Evolutionary conservation across 2,113 vertebrate genomes (phyloP).

Genomic region (Rhinichthys klamathensis): DNA sequence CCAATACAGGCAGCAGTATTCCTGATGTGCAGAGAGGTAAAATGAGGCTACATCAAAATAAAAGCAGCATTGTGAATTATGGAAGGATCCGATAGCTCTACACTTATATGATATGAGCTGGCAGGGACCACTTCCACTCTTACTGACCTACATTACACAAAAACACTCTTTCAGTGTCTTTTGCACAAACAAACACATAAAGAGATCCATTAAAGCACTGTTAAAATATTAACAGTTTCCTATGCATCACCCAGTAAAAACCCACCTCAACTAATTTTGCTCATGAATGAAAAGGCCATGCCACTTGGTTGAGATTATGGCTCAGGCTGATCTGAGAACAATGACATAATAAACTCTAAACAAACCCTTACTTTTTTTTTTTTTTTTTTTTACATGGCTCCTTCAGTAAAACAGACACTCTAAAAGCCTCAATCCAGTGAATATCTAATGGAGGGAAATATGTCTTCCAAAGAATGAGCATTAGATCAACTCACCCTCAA

Average conservation of each 20-base stretch:
- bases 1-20: conserved; percentile 28
- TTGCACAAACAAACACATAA: conserved; percentile 1
- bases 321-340: background rate
- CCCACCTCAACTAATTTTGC: background rate
- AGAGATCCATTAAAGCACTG: background rate
- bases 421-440: conserved; percentile 7
- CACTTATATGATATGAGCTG: background rate
- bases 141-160: conserved; percentile 26
- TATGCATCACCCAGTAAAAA: background rate
- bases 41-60: background rate
- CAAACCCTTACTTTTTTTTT: background rate
- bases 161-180: background rate
- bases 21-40: background rate
- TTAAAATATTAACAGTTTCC: conserved; percentile 20
- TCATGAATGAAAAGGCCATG: background rate
- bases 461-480: conserved; percentile 13
- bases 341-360: background rate
- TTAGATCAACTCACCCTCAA: background rate
- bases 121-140: conserved; percentile 3
- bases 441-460: conserved; percentile 36
- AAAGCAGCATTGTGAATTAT: background rate
- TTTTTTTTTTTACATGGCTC: background rate
- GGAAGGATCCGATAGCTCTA: background rate
- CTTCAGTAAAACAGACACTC: conserved; percentile 18
- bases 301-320: background rate